Evolutionary conservation across 2,888 invertebrate genomes (phyloP), one percentile per base, ranked within the genome.

Genomic region (Hydrotaea diabolus): DNA sequence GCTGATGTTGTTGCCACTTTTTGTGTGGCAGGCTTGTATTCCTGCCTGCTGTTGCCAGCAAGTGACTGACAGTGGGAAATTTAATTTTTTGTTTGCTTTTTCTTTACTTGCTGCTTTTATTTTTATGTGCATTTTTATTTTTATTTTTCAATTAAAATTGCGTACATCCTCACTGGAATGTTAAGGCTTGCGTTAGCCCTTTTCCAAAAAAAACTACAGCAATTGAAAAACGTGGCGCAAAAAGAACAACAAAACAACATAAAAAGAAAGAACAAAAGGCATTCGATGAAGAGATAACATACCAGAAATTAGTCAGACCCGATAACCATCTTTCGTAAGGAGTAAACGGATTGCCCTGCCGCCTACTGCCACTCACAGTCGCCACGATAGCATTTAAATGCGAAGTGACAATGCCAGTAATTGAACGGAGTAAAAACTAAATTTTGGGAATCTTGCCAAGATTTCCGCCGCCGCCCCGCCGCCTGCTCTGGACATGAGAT

Each of bases 91-190:
- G 39, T 78, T 71, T 62, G 13, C 15, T 78, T 78, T n/a, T 57
- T 5, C 57, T 69, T 78, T 71, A 53, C 8, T 13, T 78, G 75
- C n/a, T 57, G 9, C 57, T 69, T 77, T 36, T 76, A 59, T 81
- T 78, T 82, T 79, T 85, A 81, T 85, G 78, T 73, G 66, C 19
- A 77, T 77, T 85, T 85, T 85, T 85, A 84, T 84, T 84, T 76
- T 84, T 81, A 82, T 85, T 79, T n/a, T 85, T 85, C 85, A 85
- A 85, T 85, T 85, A 85, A 69, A 85, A 85, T 82, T 80, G 79
- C 82, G 82, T 85, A 80, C 72, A 85, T 36, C 43, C 55, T 49
- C 71, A 66, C 1, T 13, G 66, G 43, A 66, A 66, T 66, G 13
- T 21, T 21, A 66, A 66, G 43, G 64, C 9, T 2, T 0, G 15